A percentile compares a stretch with the other conserved stretches of the same genome.
Evolutionary conservation across 2,797 vertebrate genomes (phyloP).

Genomic region (Sebastes iracundus): DNA sequence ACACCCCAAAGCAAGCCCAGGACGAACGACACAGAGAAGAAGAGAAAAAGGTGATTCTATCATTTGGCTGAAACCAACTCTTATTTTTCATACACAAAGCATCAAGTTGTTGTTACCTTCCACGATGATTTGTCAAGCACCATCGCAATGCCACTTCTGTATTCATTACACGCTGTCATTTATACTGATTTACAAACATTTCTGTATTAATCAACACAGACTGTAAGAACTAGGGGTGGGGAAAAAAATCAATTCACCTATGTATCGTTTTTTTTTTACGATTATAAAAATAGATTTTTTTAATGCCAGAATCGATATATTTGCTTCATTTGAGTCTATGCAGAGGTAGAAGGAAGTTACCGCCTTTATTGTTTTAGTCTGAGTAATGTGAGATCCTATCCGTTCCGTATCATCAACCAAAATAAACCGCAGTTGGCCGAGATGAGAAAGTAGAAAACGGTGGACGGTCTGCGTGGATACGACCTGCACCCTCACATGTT

Average conservation of each 20-base stretch:
- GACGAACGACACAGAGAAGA: conserved; percentile 92
- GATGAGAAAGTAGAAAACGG: no score
- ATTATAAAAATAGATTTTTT: no score
- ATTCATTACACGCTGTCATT: background rate
- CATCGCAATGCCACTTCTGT: background rate
- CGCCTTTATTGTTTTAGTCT: no score
- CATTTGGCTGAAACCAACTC: background rate
- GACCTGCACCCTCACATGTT: no score
- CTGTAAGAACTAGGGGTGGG: background rate
- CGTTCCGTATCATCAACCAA: no score
- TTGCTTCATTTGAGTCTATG: no score
- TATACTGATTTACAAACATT: background rate
- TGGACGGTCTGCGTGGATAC: no score
- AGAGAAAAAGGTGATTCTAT: conserved; percentile 94
- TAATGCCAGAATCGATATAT: no score
- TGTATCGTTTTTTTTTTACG: background rate
- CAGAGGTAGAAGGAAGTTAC: no score
- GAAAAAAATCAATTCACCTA: no score
- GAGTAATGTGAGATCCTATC: no score
- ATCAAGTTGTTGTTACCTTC: background rate
- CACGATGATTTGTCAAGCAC: background rate
- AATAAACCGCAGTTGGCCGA: no score
- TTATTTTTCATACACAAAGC: background rate
- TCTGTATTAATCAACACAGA: background rate
- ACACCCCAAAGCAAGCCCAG: conserved; percentile 91